Base-by-base conservation (phyloP, 2,888 invertebrate genomes). In the Troilus luridus region DNA sequence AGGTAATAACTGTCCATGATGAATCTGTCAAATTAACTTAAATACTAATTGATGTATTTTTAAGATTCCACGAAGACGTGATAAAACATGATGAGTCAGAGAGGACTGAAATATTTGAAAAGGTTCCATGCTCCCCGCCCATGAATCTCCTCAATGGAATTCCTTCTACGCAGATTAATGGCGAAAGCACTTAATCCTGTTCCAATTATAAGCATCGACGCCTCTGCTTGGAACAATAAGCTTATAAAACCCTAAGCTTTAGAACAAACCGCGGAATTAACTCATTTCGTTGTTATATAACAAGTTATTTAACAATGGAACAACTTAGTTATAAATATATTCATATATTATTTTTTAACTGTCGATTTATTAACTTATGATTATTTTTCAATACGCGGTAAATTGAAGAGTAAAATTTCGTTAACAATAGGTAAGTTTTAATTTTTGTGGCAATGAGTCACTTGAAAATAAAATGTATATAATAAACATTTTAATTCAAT, bases 181-280 rank as follows among this genome's bases (percentile, higher is more conserved):
- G 54, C 17, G 85, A 85, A 85, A 85, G 19, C 56, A 85, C 85
- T 85, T 85, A 56, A 85, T 85, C 56, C 85, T 58, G 85, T 58
- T 85, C 85, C 85, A 85, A 85, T 85, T 85, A 85, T 85, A 85
- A 58, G 85, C 85, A 54, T 56, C 72, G 72, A 77, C 72, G 72
- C 72, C 72, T 27, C 41, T 77, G 27, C 72, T 41, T 77, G 27
- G 27, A 41, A 77, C 72, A 77, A 77, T 77, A 77, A 17, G 72
- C 72, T 77, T 77, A 27, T 77, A 77, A 77, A 77, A 77, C 41
- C 14, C 41, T 41, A 27, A 67, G 12, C 12, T 67, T 67, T 67
- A 24, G 12, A 67, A 41, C 7, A 41, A 19, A 41, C 6, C 19
- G 19, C 6, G 17, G 2, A 19, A 77, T 41, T 14, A 77, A 2